Percentiles rank a stretch among this genome's conserved stretches.
These are phyloP conservation scores for Ceratotherium simum DNA, from an alignment of 2,113 vertebrate genomes.

Conservation along the genomic window DNA sequence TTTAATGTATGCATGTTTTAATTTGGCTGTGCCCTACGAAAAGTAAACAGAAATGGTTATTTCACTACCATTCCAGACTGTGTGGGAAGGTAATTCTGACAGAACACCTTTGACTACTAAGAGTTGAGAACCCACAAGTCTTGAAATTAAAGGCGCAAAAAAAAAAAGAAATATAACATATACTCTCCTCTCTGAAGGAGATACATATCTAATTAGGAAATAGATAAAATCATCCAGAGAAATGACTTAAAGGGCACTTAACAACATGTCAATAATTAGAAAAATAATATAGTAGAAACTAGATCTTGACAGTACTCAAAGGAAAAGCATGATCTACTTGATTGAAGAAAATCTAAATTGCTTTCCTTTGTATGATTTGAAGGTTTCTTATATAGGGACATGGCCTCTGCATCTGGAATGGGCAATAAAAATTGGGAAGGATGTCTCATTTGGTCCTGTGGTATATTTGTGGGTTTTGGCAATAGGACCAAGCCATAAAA, in stretches of 20 bases:
- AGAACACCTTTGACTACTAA: not conserved
- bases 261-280: not conserved
- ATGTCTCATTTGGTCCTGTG: not conserved
- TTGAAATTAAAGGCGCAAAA: not conserved
- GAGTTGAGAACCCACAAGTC: not conserved
- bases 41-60: slow-evolving; percentile 13
- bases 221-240: slow-evolving; percentile 17
- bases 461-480: not conserved
- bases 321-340: not conserved
- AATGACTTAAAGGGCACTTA: not conserved
- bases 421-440: not conserved
- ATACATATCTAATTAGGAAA: slow-evolving; percentile 9
- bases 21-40: not conserved
- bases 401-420: not conserved
- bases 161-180: not conserved
- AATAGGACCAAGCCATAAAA: not conserved
- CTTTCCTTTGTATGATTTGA: not conserved
- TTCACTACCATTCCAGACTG: not conserved
- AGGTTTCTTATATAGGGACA: not conserved
- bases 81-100: not conserved
- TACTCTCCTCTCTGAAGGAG: not conserved
- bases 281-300: slow-evolving; percentile 37
- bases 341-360: not conserved
- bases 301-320: slow-evolving; percentile 32
- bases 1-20: not conserved